A percentile compares a stretch with the other conserved stretches of the same genome.
Conservation (phyloP, 2,113 vertebrate species). For the Myrmophylax atrothorax region DNA sequence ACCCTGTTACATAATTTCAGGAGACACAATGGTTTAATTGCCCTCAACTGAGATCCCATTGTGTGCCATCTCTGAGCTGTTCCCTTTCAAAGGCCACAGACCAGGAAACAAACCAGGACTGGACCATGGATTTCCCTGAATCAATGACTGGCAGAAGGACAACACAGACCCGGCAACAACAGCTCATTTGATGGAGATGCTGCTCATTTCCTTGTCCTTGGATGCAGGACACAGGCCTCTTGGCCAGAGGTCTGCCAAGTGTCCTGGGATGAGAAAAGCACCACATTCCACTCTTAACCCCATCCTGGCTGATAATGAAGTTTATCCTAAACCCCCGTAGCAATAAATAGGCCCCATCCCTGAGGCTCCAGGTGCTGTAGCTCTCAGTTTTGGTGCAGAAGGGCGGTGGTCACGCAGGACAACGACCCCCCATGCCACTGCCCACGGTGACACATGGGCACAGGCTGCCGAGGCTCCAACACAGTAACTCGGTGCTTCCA, state of each 20-base stretch:
- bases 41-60: background rate
- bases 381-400: background rate
- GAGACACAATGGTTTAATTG: background rate
- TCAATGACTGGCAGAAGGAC: background rate
- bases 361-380: background rate
- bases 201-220: background rate
- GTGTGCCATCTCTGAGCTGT: background rate
- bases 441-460: background rate
- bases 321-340: accelerated
- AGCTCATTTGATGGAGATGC: background rate
- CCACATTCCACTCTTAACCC: accelerated
- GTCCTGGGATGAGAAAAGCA: accelerated
- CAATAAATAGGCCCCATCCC: accelerated
- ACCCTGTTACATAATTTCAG: accelerated
- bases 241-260: background rate
- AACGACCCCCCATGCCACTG: background rate
- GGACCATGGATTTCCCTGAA: background rate
- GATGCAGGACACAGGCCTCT: accelerated
- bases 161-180: background rate
- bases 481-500: background rate
- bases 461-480: background rate
- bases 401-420: background rate
- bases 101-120: background rate
- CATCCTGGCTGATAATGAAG: background rate
- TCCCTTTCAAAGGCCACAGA: background rate